A percentile compares a stretch with the other conserved stretches of the same genome.
Conservation (phyloP, 2,888 invertebrate genomes). For the Acrocera orbiculus region DNA sequence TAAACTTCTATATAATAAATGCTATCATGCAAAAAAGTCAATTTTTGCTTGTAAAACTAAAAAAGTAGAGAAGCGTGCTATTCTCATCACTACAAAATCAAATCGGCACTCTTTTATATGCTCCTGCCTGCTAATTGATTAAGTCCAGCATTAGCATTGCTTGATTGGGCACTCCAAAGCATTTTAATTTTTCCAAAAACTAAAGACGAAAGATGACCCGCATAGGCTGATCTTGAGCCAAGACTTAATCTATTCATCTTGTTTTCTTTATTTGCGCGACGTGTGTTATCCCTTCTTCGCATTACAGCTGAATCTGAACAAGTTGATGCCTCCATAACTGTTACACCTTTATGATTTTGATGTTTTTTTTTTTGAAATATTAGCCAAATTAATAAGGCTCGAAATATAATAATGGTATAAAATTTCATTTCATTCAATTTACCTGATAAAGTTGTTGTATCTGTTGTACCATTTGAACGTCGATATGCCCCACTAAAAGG, state of each 20-base stretch:
- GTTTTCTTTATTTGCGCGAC: slow-evolving; percentile 13
- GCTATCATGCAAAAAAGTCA: too few species aligned
- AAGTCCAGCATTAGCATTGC: slow-evolving; percentile 54
- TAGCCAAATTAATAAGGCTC: too few species aligned
- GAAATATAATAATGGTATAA: not conserved
- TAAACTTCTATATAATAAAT: too few species aligned
- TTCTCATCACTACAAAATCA: too few species aligned
- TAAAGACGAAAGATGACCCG: slow-evolving; percentile 31
- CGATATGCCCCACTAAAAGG: slow-evolving; percentile 41
- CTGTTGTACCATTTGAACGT: slow-evolving; percentile 34
- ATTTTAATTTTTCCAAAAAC: slow-evolving; percentile 80
- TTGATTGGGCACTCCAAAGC: slow-evolving; percentile 63
- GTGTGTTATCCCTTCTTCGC: slow-evolving; percentile 26
- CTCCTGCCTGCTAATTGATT: slow-evolving; percentile 64
- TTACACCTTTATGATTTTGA: slow-evolving; percentile 17
- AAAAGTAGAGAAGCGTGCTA: too few species aligned
- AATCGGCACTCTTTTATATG: slow-evolving; percentile 1
- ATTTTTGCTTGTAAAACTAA: too few species aligned
- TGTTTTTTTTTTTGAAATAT: too few species aligned
- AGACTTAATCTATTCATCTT: slow-evolving; percentile 24
- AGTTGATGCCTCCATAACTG: slow-evolving; percentile 26
- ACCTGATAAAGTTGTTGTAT: slow-evolving; percentile 52
- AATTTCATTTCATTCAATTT: not conserved
- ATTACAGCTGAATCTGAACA: slow-evolving; percentile 29
- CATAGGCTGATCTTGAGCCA: slow-evolving; percentile 29